These are phyloP conservation scores for Argyra leucocephala DNA, from an alignment of 2,888 invertebrate species.

Conservation along the genomic window DNA sequence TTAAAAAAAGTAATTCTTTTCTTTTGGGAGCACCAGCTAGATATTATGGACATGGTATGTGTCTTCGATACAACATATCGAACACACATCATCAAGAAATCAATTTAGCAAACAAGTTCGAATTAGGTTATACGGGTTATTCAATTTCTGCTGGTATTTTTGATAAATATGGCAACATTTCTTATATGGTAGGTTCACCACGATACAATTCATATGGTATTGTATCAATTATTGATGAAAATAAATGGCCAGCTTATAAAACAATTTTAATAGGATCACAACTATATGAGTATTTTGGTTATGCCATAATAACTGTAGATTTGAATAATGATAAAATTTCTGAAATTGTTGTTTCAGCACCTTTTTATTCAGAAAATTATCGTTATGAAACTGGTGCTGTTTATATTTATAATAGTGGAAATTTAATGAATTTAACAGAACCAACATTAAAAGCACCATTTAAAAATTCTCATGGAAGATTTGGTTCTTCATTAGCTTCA, in stretches of 20 bases:
- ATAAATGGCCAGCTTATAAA: background rate
- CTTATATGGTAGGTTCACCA: background rate
- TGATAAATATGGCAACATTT: background rate
- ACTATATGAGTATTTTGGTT: slow-evolving; percentile 58
- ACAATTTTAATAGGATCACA: slow-evolving; percentile 39
- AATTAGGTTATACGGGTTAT: background rate
- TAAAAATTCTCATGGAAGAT: slow-evolving; percentile 32
- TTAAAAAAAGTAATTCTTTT: background rate
- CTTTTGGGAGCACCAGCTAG: background rate
- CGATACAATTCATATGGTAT: background rate
- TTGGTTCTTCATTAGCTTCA: slow-evolving; percentile 36
- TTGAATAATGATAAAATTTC: slow-evolving; percentile 52
- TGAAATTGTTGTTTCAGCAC: slow-evolving; percentile 58
- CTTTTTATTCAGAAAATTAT: slow-evolving; percentile 33
- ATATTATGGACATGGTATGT: background rate
- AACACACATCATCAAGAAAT: no score
- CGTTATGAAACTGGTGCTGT: background rate
- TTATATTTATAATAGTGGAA: background rate
- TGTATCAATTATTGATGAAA: background rate
- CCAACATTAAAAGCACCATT: slow-evolving; percentile 28
- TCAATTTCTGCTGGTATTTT: background rate
- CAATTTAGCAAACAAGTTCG: background rate
- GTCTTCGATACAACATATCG: background rate
- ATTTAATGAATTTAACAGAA: background rate
- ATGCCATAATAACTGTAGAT: slow-evolving; percentile 52